These are phyloP conservation scores for Conops quadrifasciatus DNA, from an alignment of 2,888 invertebrate genomes.

Conservation along the genomic window DNA sequence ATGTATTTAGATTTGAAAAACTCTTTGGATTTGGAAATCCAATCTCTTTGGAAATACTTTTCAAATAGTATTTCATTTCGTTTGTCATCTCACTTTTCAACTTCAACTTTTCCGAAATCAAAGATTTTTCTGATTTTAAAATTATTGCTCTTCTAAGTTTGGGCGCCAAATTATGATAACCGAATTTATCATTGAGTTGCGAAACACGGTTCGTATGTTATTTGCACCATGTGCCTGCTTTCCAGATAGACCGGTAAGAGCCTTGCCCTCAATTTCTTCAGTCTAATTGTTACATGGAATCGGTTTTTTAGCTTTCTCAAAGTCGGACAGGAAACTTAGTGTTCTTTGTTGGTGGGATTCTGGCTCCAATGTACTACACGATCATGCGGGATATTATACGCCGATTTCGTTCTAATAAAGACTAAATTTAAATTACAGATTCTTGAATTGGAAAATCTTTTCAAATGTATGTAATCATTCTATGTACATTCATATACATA, in stretches of 20 bases:
- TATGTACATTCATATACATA: no score
- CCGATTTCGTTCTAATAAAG: not conserved
- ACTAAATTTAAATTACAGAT: not conserved
- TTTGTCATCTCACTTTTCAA: not conserved
- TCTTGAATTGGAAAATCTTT: no score
- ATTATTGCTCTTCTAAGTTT: conserved; percentile 6
- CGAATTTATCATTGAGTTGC: conserved; percentile 32
- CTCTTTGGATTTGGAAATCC: no score
- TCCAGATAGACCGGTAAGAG: conserved; percentile 1
- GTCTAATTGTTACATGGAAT: not conserved
- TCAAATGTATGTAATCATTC: no score
- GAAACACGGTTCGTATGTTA: conserved; percentile 34
- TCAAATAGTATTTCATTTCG: not conserved
- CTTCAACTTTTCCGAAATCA: not conserved
- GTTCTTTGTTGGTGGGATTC: not conserved
- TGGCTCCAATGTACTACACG: conserved; percentile 15
- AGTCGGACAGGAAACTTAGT: not conserved
- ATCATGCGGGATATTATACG: not conserved
- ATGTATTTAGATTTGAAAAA: no score
- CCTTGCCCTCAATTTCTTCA: not conserved
- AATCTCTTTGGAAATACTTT: no score
- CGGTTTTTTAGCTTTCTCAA: not conserved
- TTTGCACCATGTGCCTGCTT: conserved; percentile 17
- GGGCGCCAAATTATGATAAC: conserved; percentile 41
- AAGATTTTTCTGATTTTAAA: conserved; percentile 10